Conservation (phyloP, 2,113 vertebrate genomes). For the Alligator sinensis region DNA sequence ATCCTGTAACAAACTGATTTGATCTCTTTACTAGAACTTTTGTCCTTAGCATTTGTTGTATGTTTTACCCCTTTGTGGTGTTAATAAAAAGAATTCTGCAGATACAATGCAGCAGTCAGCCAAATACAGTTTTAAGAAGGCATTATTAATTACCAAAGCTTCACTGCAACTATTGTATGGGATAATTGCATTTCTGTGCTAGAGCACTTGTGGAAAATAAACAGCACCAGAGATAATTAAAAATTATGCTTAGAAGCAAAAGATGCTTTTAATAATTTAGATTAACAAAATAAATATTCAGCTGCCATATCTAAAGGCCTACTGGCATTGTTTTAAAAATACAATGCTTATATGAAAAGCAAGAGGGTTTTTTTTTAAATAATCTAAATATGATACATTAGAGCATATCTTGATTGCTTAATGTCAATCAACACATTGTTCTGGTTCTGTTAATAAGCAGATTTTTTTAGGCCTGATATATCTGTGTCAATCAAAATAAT, state of each 20-base stretch:
- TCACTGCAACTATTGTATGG: background rate
- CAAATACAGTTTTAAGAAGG: background rate
- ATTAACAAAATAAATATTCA: constrained; percentile 35
- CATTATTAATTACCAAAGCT: background rate
- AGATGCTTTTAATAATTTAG: constrained; percentile 31
- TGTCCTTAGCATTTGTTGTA: background rate
- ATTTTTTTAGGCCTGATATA: background rate
- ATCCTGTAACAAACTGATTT: background rate
- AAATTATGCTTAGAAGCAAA: constrained; percentile 13
- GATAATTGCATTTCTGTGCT: background rate
- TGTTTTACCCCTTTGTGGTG: background rate
- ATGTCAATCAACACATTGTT: constrained; percentile 5
- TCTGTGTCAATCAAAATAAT: background rate
- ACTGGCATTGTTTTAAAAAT: constrained; percentile 28
- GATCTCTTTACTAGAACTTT: background rate
- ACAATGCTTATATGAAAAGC: background rate
- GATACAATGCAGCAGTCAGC: background rate
- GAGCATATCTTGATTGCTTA: background rate
- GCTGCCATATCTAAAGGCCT: background rate
- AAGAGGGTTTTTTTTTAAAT: background rate
- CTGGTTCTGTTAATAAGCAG: background rate
- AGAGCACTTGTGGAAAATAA: background rate
- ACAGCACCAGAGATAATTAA: constrained; percentile 4
- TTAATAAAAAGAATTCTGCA: background rate
- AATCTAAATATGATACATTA: background rate